A percentile compares a stretch with the other conserved stretches of the same genome.
phyloP scores from a whole-genome alignment of 1,140 invertebrate species.

The Bombus balteatus region DNA sequence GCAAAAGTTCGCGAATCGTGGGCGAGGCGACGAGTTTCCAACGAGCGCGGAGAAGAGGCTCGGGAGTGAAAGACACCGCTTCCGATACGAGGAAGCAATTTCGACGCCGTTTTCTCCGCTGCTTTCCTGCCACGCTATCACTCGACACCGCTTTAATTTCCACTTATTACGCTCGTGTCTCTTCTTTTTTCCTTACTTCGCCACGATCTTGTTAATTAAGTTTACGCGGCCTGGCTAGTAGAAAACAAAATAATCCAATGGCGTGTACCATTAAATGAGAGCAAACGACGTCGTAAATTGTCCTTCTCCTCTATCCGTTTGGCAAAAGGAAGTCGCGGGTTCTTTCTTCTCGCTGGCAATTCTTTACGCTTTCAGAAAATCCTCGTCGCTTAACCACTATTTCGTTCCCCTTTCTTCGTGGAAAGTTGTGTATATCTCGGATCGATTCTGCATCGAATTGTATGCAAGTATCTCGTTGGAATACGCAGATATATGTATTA shows the following conservation, averaged over 20 bases:
- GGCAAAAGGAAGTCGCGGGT: too few relatives aligned
- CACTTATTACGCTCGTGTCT: not conserved
- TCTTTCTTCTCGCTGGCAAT: not conserved
- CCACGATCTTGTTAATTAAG: not conserved
- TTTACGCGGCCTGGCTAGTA: too few relatives aligned
- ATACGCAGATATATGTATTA: too few relatives aligned
- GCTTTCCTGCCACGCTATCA: not conserved
- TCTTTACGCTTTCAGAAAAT: not conserved
- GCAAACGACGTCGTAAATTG: not conserved
- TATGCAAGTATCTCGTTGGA: too few relatives aligned
- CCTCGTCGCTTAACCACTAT: not conserved
- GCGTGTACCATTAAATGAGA: too few relatives aligned
- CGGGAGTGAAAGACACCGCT: slow-evolving; percentile 3
- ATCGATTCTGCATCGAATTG: not conserved
- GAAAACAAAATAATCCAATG: not conserved
- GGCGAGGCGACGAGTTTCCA: not conserved
- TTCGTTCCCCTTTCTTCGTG: not conserved
- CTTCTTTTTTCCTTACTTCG: not conserved
- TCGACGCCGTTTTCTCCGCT: not conserved
- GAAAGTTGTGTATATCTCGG: not conserved
- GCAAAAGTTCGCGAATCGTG: slow-evolving; percentile 10
- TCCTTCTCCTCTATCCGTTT: too few relatives aligned
- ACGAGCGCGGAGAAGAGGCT: not conserved
- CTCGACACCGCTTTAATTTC: slow-evolving; percentile 11
- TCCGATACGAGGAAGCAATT: slow-evolving; percentile 21